A percentile compares a stretch with the other conserved stretches of the same genome.
These are phyloP conservation scores for Diglossa brunneiventris DNA, from an alignment of 2,113 vertebrate species.

Conservation along the genomic window DNA sequence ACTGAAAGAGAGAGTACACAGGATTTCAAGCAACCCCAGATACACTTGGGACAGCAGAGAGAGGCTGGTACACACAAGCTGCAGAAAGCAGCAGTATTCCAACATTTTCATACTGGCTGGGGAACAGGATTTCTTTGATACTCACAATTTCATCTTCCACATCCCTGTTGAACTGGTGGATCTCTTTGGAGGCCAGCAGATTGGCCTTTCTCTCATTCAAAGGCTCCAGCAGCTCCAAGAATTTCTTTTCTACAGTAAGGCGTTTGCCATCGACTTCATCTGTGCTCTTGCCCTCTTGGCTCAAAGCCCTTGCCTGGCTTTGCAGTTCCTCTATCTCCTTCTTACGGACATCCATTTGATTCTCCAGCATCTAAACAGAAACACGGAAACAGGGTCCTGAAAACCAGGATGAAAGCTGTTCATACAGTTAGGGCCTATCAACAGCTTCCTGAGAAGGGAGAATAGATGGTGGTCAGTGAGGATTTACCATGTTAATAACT, in stretches of 20 bases:
- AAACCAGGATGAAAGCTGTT: neutral
- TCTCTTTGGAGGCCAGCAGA: slow-evolving; percentile 89
- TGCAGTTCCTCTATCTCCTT: slow-evolving; percentile 93
- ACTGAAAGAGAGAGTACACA: slow-evolving; percentile 45
- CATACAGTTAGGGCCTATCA: fast-evolving
- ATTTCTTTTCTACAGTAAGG: slow-evolving; percentile 86
- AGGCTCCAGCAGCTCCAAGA: slow-evolving; percentile 87
- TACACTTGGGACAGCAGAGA: neutral
- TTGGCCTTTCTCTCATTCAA: slow-evolving; percentile 83
- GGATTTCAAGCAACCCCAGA: neutral
- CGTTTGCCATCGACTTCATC: slow-evolving; percentile 92
- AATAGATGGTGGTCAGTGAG: neutral
- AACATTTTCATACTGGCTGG: neutral
- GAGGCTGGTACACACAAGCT: neutral
- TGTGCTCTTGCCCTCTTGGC: slow-evolving; percentile 88
- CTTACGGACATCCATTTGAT: slow-evolving; percentile 96
- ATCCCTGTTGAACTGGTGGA: slow-evolving; percentile 95
- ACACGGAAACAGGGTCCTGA: neutral
- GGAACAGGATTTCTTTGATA: neutral
- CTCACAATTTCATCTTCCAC: slow-evolving; percentile 96
- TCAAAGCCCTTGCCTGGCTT: slow-evolving; percentile 87
- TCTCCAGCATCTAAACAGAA: slow-evolving; percentile 89
- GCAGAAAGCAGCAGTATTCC: neutral
- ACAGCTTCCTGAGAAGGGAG: neutral
- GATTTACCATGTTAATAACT: neutral